Base-by-base conservation (phyloP, 2,888 invertebrate species). In the Morpho achilles region DNA sequence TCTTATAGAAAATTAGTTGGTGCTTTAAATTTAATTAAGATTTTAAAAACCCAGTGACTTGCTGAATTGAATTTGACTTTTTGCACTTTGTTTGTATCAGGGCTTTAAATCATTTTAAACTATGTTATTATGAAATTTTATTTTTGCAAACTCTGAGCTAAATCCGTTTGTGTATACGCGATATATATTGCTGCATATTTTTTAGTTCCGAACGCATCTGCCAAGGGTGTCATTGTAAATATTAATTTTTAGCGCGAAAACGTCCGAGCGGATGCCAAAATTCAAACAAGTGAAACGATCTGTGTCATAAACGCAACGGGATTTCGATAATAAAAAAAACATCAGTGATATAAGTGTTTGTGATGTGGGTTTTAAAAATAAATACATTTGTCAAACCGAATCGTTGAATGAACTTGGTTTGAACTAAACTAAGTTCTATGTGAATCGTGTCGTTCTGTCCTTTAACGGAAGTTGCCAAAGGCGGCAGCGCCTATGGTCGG, bases 401-500 rank as follows among this genome's bases (percentile, higher is more conserved):
- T 43, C 54, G 54, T 47, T 50, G 32, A 49, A 9, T 9, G 43
- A 16, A 16, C 16, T 7, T 43, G 47, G 32, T 32, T 32, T 57
- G 43, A 48, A 39, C 23, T 7, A 22, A 9, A 42, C 22, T 9
- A 41, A 39, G 39, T 32, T 32, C 5, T 32, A 32, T 32, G 32
- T 43, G 42, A 43, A 3, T 43, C 8, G 42, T 1, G 1, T 2
- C 42, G 8, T 3, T 9, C 4, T 3, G 7, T 49, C n/a, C 40
- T 32, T 46, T 47, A 40, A 43, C 39, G 40, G 41, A 16, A 8
- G 52, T 7, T 48, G 23, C 45, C 44, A 23, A 22, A 50, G 41
- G 56, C 56, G 46, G 52, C 53, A 58, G 53, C 62, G 67, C 62
- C 57, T 70, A 75, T 79, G 67, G 75, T 76, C 74, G 78, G 79